Base-by-base conservation (phyloP, 2,888 invertebrate genomes). In the Aplocera efformata region DNA sequence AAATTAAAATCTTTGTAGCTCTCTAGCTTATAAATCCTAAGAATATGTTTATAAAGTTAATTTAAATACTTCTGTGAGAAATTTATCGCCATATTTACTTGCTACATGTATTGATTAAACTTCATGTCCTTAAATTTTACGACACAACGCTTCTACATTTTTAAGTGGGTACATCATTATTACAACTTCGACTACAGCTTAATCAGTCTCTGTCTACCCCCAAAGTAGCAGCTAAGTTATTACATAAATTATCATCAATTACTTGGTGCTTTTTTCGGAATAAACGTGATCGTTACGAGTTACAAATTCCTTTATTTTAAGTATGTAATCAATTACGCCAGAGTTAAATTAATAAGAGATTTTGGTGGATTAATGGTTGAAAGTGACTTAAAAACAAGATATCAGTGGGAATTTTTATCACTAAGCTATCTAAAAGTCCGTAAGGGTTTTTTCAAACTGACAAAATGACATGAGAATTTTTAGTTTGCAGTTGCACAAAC, bases 181-280 rank as follows among this genome's bases (percentile, higher is more conserved):
- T 24, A 28, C 32, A 32, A 24, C 25, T 40, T 32, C 24, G 6
- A 24, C 22, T 27, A 32, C 17, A 40, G 7, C 25, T 29, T 7
- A 27, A 40, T 40, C 21, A 13, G 24, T 40, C 40, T 17, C 23
- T 25, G 40, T 30, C 33, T 33, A 11, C 32, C 28, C 32, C 32
- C 30, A 31, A 39, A 33, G 40, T 40, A 40, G 40, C 40, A 21
- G 28, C 8, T 31, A 31, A 38, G 13, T 40, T 32, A 32, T 39
- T 39, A 32, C 38, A 13, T 33, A 23, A 32, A 39, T 39, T 39
- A 33, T 10, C 39, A 20, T 20, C 28, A 28, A 32, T 32, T 33
- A 39, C 33, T 24, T 28, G 5, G 23, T 24, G 9, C 21, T 20
- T 39, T 27, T 37, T 33, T 10, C 28, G 33, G 9, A 10, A 29